Base-by-base conservation (phyloP, 1,140 invertebrate species). In the Diachasma alloeum region DNA sequence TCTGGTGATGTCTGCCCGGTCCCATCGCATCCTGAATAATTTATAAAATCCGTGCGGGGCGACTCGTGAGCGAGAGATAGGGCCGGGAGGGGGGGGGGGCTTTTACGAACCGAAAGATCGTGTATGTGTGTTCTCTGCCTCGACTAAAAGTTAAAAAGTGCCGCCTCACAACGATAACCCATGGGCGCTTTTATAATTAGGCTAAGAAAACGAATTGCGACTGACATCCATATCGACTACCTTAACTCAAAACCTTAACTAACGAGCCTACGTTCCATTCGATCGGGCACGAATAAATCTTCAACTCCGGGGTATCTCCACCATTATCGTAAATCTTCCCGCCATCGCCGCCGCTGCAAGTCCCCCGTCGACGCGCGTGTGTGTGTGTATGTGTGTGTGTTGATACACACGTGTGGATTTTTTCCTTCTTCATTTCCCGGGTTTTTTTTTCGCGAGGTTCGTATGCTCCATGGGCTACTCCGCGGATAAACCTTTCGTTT, bases 181-280 rank as follows among this genome's bases (percentile, higher is more conserved):
- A 67, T 74, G 73, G 76, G 80, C 79, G 84, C 82, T 85, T 88
- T 88, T 87, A 88, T 87, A 87, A 88, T 88, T 88, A 88, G 86
- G 85, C 83, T 85, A 86, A 83, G 81, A 83, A 68, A 87, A 88
- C 86, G 85, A 87, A 87, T 88, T 85, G 84, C 78, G 82, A 66
- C 85, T 85, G 87, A 87, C 85, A 83, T 86, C 82, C 84, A 83
- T 84, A 86, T 88, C 84, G 84, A 87, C 86, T 86, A 86, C 85
- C 82, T 68, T 87, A 85, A 86, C 84, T 84, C 84, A 82, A 81
- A 83, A 68, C 66, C 82, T 80, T 83, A 84, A 85, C 85, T 87
- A 87, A 87, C 86, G 86, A 87, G 85, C 81, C 79, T 86, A 84
- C 81, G 77, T 86, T 86, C 81, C 81, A 80, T 80, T 80, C 80